Conservation (phyloP, 2,888 invertebrate species). For the Camptogramma bilineatum region DNA sequence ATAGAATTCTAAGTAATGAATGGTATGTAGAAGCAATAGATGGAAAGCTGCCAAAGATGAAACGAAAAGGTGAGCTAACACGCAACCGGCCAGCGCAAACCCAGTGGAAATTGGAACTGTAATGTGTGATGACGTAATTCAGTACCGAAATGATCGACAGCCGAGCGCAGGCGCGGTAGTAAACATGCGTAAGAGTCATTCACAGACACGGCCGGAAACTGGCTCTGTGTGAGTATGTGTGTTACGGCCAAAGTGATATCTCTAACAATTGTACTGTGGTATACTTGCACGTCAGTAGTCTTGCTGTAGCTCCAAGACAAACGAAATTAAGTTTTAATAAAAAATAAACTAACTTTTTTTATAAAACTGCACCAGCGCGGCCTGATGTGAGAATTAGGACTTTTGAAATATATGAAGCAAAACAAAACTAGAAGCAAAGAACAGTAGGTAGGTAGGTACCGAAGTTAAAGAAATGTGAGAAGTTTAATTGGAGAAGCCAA, state of each 20-base stretch:
- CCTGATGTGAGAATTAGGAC: too few species aligned
- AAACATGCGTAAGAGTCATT: conserved; percentile 81
- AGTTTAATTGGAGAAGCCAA: too few species aligned
- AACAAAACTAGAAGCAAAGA: too few species aligned
- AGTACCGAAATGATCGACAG: conserved; percentile 74
- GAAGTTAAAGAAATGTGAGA: too few species aligned
- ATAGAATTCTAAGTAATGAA: conserved; percentile 23
- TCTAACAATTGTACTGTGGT: not conserved
- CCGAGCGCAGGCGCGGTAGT: conserved; percentile 64
- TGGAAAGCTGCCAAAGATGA: conserved; percentile 40
- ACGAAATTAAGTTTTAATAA: not conserved
- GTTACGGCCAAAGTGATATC: conserved; percentile 10
- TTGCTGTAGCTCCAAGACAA: not conserved
- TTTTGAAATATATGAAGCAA: too few species aligned
- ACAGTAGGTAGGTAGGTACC: too few species aligned
- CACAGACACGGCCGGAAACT: conserved; percentile 72
- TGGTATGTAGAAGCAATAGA: conserved; percentile 30
- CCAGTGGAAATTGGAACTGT: conserved; percentile 54
- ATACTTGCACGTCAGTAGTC: not conserved
- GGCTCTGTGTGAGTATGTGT: conserved; percentile 54
- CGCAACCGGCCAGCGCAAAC: conserved; percentile 43
- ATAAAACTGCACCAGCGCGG: too few species aligned
- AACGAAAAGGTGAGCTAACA: conserved; percentile 48
- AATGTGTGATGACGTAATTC: conserved; percentile 69
- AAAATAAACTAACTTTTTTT: too few species aligned